Evolutionary conservation across 2,797 vertebrate genomes (phyloP).

Genomic region (Myotis daubentonii): DNA sequence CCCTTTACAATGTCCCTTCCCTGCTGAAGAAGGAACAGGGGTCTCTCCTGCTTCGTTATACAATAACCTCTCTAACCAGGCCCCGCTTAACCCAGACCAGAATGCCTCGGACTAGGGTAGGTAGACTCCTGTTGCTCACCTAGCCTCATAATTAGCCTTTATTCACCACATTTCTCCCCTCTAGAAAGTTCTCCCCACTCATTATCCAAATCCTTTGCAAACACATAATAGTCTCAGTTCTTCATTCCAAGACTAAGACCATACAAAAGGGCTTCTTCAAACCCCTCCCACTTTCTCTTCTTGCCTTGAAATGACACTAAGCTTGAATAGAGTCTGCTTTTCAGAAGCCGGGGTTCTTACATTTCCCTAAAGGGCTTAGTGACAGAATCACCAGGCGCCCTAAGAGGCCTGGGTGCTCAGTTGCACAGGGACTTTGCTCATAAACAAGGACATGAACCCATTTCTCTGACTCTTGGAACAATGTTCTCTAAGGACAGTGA

Average conservation of each 20-base stretch:
- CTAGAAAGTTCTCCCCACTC: background rate
- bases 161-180: background rate
- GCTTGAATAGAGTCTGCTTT: background rate
- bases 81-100: background rate
- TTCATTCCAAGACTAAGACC: background rate
- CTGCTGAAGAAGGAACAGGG: background rate
- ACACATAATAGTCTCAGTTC: background rate
- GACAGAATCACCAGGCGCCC: background rate
- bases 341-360: background rate
- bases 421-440: background rate
- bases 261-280: background rate
- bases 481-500: background rate
- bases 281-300: background rate
- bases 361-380: background rate
- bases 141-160: background rate
- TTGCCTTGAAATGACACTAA: background rate
- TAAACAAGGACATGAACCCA: background rate
- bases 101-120: background rate
- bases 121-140: background rate
- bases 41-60: background rate
- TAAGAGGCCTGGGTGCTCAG: background rate
- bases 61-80: background rate
- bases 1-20: background rate
- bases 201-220: background rate
- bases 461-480: background rate